phyloP scores from a whole-genome alignment of 1,140 invertebrate genomes.

The Globodera ellingtonae region DNA sequence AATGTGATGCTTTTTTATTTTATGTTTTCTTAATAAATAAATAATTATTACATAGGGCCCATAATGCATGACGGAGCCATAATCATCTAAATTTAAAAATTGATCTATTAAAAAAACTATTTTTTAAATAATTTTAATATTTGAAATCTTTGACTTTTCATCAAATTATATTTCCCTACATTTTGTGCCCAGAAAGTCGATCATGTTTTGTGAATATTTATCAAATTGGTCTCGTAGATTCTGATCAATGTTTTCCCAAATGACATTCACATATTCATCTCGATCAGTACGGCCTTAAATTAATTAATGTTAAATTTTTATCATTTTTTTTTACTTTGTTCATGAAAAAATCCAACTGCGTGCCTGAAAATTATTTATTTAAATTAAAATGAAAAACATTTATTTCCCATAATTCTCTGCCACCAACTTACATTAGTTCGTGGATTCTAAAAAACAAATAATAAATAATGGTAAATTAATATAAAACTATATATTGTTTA shows the following conservation, averaged over 20 bases:
- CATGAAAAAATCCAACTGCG: slow-evolving; percentile 67
- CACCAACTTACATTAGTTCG: slow-evolving; percentile 28
- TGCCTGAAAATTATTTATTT: slow-evolving; percentile 66
- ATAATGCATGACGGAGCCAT: slow-evolving; percentile 30
- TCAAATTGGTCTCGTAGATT: slow-evolving; percentile 62
- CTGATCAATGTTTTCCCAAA: slow-evolving; percentile 66
- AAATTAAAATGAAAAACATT: slow-evolving; percentile 13
- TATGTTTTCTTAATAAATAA: neutral
- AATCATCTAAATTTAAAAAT: slow-evolving; percentile 23
- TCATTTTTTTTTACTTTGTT: slow-evolving; percentile 58
- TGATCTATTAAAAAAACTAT: neutral
- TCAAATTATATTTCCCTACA: slow-evolving; percentile 56
- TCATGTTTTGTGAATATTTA: slow-evolving; percentile 60
- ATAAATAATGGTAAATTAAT: neutral
- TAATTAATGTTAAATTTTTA: slow-evolving; percentile 61
- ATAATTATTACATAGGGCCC: slow-evolving; percentile 3
- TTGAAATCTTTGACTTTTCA: neutral
- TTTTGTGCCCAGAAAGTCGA: slow-evolving; percentile 61
- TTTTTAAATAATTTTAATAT: neutral
- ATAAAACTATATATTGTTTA: neutral
- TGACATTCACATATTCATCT: slow-evolving; percentile 65
- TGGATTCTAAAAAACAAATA: slow-evolving; percentile 25
- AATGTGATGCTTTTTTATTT: too few relatives aligned
- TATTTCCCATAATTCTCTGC: too few relatives aligned
- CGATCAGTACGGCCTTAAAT: slow-evolving; percentile 70